phyloP scores from a whole-genome alignment of 1,140 invertebrate genomes.

The Drosophila ogumai region DNA sequence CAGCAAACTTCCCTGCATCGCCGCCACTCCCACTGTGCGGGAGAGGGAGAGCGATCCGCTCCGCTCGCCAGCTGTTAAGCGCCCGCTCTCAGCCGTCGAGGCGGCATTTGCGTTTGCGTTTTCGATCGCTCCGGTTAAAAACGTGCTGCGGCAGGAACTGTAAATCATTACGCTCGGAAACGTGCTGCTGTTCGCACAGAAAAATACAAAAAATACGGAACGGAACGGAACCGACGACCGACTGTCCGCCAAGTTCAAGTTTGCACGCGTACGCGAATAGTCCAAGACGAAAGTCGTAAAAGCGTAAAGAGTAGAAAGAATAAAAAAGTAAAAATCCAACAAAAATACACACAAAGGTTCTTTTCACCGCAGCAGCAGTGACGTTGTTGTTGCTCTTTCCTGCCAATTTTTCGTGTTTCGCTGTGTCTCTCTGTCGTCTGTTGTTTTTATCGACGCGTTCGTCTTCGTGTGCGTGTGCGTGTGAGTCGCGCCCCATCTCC shows the following conservation, averaged over 20 bases:
- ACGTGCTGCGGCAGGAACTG: slow-evolving; percentile 76
- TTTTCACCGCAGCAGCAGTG: slow-evolving; percentile 30
- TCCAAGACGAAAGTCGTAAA: slow-evolving; percentile 65
- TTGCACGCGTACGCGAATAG: slow-evolving; percentile 30
- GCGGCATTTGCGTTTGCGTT: slow-evolving; percentile 32
- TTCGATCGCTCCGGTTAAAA: slow-evolving; percentile 72
- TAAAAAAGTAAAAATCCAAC: slow-evolving; percentile 28
- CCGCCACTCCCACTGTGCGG: slow-evolving; percentile 7
- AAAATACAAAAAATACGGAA: slow-evolving; percentile 8
- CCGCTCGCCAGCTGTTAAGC: slow-evolving; percentile 22
- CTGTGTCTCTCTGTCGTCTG: slow-evolving; percentile 36
- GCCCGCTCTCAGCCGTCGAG: slow-evolving; percentile 4
- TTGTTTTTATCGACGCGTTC: slow-evolving; percentile 71
- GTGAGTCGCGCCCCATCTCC: slow-evolving; percentile 8
- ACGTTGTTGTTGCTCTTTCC: slow-evolving; percentile 41
- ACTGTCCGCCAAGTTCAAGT: slow-evolving; percentile 67
- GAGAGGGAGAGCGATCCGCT: slow-evolving; percentile 11
- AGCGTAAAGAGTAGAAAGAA: slow-evolving; percentile 31
- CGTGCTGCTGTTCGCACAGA: slow-evolving; percentile 62
- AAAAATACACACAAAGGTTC: slow-evolving; percentile 40
- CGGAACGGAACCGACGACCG: slow-evolving; percentile 1
- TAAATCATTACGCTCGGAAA: slow-evolving; percentile 79
- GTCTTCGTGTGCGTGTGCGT: slow-evolving; percentile 28
- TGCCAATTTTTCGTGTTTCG: slow-evolving; percentile 46
- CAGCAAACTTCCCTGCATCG: background rate